A percentile compares a stretch with the other conserved stretches of the same genome.
phyloP scores from a whole-genome alignment of 2,113 vertebrate genomes.

The Benitochromis conjunctus region DNA sequence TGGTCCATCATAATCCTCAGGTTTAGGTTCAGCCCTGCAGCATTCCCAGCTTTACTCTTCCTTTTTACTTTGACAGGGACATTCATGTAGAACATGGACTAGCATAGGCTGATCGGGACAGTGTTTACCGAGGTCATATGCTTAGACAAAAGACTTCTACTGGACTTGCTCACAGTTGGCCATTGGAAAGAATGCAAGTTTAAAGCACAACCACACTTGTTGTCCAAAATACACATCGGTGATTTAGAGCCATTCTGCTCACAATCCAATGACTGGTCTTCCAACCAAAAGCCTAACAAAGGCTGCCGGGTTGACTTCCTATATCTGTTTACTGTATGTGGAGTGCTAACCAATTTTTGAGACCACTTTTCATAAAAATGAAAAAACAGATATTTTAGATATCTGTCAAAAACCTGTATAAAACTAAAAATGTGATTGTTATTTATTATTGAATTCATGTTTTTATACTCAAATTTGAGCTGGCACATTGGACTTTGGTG shows the following conservation, averaged over 20 bases:
- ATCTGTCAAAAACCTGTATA: background rate
- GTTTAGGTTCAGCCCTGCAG: background rate
- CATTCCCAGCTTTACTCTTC: background rate
- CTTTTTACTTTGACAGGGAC: background rate
- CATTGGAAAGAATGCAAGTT: background rate
- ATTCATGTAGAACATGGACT: background rate
- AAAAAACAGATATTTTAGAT: background rate
- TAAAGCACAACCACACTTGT: background rate
- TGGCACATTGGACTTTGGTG: fast-evolving
- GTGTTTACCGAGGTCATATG: background rate
- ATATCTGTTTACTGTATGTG: background rate
- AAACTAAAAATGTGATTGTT: background rate
- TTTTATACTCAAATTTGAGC: background rate
- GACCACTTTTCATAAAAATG: background rate
- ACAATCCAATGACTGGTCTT: background rate
- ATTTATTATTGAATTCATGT: background rate
- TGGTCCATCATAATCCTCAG: background rate
- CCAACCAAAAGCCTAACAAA: background rate
- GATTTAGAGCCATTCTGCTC: background rate
- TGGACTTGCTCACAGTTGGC: background rate
- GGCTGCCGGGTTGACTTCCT: background rate
- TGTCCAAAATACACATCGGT: background rate
- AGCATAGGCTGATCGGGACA: background rate
- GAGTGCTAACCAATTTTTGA: background rate
- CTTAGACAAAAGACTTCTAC: background rate